Conservation (phyloP, 2,113 vertebrate genomes). For the Ctenodactylus gundi region DNA sequence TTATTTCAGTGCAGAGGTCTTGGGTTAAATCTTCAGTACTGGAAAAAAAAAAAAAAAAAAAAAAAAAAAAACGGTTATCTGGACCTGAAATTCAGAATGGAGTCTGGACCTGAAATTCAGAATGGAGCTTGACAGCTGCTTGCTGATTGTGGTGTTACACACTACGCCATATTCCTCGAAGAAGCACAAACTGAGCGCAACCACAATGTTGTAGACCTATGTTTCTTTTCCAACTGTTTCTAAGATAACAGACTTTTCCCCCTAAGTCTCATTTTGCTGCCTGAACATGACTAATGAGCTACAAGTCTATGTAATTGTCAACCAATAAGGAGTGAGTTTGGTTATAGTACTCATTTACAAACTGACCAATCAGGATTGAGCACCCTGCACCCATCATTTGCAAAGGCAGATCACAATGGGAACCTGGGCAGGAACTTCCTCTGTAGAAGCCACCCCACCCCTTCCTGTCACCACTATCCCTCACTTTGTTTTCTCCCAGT, state of each 20-base stretch:
- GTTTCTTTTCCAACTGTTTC: neutral
- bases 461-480: neutral
- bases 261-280: neutral
- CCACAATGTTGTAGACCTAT: neutral
- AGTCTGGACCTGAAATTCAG: neutral
- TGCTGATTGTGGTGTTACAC: neutral
- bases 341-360: neutral
- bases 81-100: too few species aligned
- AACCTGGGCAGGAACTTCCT: neutral
- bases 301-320: neutral
- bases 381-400: neutral
- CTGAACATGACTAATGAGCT: neutral
- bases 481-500: neutral
- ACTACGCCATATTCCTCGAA: neutral
- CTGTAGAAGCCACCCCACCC: neutral
- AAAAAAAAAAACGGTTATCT: too few species aligned
- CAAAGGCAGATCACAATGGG: neutral
- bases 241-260: neutral
- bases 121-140: neutral
- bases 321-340: neutral
- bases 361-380: neutral
- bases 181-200: neutral
- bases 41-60: too few species aligned
- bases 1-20: too few species aligned
- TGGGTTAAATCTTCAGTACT: too few species aligned